Evolutionary conservation across 2,797 vertebrate species (phyloP).

Genomic region (Muscicapa striata): DNA sequence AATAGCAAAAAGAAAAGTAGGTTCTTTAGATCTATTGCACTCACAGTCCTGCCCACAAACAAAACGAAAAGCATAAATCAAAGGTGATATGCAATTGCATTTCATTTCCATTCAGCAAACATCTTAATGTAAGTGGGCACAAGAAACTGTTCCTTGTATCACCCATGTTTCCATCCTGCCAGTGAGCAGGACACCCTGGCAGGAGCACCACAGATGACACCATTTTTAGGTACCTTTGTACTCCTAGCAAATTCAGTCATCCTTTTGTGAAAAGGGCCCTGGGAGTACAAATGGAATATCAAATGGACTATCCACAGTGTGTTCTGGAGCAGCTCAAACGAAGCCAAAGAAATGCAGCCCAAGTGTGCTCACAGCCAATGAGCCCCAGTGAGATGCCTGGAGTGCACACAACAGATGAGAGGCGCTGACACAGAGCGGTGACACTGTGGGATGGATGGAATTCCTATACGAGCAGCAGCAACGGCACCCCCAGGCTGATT

Average conservation of each 20-base stretch:
- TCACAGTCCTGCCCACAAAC: not conserved
- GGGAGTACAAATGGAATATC: not conserved
- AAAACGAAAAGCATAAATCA: not conserved
- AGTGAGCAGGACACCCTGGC: rapidly evolving
- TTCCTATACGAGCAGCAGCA: constrained; percentile 75
- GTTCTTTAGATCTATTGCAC: not conserved
- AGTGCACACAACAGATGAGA: constrained; percentile 42
- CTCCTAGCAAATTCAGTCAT: not conserved
- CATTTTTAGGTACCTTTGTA: not conserved
- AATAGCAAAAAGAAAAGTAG: not conserved
- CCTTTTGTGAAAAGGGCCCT: not conserved
- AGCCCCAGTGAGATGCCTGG: not conserved
- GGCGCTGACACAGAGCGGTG: not conserved
- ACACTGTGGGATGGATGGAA: constrained; percentile 42
- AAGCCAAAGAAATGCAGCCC: not conserved
- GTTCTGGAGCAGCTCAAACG: not conserved
- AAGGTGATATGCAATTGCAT: not conserved
- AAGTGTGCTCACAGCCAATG: not conserved
- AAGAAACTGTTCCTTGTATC: not conserved
- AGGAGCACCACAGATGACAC: not conserved
- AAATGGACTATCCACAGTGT: not conserved
- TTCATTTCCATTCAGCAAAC: not conserved
- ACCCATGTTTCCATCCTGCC: not conserved
- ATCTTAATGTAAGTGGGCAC: not conserved
- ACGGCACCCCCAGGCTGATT: not conserved